phyloP scores from a whole-genome alignment of 2,113 vertebrate species.

The Aptenodytes patagonicus region DNA sequence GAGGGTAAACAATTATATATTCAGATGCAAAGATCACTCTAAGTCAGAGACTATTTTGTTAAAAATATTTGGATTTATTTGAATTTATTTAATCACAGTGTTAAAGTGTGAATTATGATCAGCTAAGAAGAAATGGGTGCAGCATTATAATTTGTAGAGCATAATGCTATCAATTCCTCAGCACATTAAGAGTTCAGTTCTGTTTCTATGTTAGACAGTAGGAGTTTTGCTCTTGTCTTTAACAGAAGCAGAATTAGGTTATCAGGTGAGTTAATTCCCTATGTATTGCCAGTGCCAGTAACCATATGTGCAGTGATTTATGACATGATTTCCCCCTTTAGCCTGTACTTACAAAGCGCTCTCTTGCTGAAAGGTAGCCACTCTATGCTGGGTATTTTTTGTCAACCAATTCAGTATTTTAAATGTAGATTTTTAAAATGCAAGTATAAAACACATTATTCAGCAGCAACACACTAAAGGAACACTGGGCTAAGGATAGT shows the following conservation, averaged over 20 bases:
- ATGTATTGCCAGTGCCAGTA: neutral
- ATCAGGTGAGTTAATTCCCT: neutral
- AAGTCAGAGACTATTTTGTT: neutral
- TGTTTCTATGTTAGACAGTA: neutral
- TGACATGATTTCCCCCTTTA: neutral
- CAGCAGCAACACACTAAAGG: neutral
- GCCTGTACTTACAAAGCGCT: neutral
- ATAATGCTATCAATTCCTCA: neutral
- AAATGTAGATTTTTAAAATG: neutral
- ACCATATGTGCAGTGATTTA: neutral
- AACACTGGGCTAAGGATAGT: neutral
- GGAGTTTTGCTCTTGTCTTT: neutral
- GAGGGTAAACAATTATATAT: neutral
- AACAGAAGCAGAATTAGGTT: neutral
- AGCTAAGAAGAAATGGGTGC: neutral
- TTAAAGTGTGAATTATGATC: neutral
- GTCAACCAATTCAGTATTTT: neutral
- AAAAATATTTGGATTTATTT: constrained; percentile 23
- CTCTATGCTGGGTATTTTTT: neutral
- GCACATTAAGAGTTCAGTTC: neutral
- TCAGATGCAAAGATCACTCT: neutral
- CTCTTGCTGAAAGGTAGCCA: neutral
- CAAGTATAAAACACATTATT: neutral
- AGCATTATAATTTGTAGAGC: neutral
- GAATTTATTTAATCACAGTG: neutral